Evolutionary conservation across 2,113 vertebrate species (phyloP).

Genomic region (Tichodroma muraria): DNA sequence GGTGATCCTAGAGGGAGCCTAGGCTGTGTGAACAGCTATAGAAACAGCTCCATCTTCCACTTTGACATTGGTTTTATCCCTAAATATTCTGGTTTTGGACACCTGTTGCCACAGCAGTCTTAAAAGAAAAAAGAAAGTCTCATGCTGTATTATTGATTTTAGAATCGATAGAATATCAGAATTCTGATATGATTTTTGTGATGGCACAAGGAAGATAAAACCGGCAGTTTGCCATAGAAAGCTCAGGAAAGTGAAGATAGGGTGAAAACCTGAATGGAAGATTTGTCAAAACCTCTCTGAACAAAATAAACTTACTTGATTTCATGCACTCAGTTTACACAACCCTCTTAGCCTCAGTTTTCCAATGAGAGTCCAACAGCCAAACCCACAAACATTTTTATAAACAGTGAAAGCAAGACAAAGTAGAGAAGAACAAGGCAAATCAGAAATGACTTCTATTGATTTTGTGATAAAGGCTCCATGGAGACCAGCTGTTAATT

Average conservation of each 20-base stretch:
- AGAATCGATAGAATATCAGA: not conserved
- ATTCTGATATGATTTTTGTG: not conserved
- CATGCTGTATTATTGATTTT: not conserved
- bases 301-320: not conserved
- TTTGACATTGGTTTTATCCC: not conserved
- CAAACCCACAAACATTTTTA: conserved; percentile 15
- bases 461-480: conserved; percentile 54
- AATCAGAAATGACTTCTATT: conserved; percentile 30
- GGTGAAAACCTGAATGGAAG: not conserved
- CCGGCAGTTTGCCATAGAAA: not conserved
- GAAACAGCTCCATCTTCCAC: not conserved
- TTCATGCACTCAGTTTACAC: not conserved
- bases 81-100: not conserved
- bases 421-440: not conserved
- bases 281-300: not conserved
- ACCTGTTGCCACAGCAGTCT: not conserved
- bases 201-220: not conserved
- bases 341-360: not conserved
- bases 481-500: conserved; percentile 41
- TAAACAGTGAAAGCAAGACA: not conserved
- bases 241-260: not conserved
- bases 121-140: not conserved
- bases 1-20: not conserved
- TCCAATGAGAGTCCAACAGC: not conserved
- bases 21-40: not conserved